Evolutionary conservation across 2,797 vertebrate species (phyloP), one percentile per base, ranked within the genome.

Genomic region (Megaceryle alcyon): DNA sequence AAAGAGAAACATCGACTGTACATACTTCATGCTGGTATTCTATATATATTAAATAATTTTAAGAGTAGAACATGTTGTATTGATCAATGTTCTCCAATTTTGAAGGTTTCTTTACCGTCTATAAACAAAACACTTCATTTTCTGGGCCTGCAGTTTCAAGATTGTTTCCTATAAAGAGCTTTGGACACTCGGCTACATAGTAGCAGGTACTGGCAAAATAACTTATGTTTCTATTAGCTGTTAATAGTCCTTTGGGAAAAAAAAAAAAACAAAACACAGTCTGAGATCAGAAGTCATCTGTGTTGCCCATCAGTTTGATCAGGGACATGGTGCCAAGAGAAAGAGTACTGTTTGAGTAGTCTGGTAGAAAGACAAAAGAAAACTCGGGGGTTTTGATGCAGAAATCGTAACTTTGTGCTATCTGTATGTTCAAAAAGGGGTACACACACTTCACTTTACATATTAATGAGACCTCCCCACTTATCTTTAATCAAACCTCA

Each of bases 401-500:
- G 71, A 92, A 82, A 71, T 60, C 82, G 71, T 61, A 29, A 81
- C 77, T 91, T 94, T 87, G 37, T 15, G 75, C n/a, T 31, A 68
- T 23, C 60, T 79, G 46, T 66, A 53, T 33, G 61, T 57, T 82
- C 46, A 86, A 19, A 65, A 73, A 81, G 49, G 79, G 15, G 49
- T 53, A 48, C 4, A 4, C 43, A 41, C 31, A 33, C 14, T 87
- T 23, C 49, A 90, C 13, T 64, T 77, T 60, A 75, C 33, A 63
- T 72, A 49, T 65, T 87, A 93, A 85, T 77, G 61, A 93, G 41
- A 51, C 17, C 33, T 80, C 48, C 56, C 44, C 46, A 72, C 23
- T 71, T 49, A 78, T 71, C 54, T 90, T 92, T 89, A 81, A 65
- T 94, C 51, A 83, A 89, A 81, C 35, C 14, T n/a, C 76, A 90